Percentiles rank a stretch among this genome's conserved stretches.
Conservation (phyloP, 2,888 invertebrate genomes). For the Pachydiplax longipennis region DNA sequence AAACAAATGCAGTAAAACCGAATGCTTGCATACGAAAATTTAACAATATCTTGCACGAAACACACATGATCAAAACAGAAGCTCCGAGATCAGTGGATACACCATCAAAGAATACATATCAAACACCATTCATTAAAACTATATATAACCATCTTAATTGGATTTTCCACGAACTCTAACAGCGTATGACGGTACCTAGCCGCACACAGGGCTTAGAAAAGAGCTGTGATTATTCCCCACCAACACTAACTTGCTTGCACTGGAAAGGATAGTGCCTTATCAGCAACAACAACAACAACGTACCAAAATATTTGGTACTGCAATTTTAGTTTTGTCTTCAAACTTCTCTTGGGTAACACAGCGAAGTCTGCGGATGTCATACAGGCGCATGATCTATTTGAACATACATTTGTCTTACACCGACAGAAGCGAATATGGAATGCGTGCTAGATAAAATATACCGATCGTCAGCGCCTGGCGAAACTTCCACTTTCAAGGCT, state of each 20-base stretch:
- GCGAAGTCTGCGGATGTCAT: constrained; percentile 59
- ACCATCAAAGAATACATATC: no score
- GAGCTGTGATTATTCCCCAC: neutral
- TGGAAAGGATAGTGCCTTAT: neutral
- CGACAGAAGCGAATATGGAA: constrained; percentile 91
- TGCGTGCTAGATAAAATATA: constrained; percentile 93
- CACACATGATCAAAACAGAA: neutral
- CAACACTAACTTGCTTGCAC: neutral
- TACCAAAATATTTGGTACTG: neutral
- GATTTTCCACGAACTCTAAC: neutral
- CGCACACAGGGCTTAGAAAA: neutral
- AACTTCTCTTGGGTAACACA: neutral
- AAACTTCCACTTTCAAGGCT: constrained; percentile 93
- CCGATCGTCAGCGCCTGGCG: constrained; percentile 88
- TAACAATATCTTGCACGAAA: neutral
- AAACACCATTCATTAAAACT: neutral
- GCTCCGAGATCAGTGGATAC: no score
- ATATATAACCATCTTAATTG: neutral
- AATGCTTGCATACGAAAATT: neutral
- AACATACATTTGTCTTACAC: constrained; percentile 89
- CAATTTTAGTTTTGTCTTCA: neutral
- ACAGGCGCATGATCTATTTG: constrained; percentile 90
- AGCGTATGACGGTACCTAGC: neutral
- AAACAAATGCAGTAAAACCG: neutral
- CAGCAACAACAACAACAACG: neutral